Evolutionary conservation across 1,140 invertebrate genomes (phyloP), one percentile per base, ranked within the genome.

Genomic region (Drosophila takahashii): DNA sequence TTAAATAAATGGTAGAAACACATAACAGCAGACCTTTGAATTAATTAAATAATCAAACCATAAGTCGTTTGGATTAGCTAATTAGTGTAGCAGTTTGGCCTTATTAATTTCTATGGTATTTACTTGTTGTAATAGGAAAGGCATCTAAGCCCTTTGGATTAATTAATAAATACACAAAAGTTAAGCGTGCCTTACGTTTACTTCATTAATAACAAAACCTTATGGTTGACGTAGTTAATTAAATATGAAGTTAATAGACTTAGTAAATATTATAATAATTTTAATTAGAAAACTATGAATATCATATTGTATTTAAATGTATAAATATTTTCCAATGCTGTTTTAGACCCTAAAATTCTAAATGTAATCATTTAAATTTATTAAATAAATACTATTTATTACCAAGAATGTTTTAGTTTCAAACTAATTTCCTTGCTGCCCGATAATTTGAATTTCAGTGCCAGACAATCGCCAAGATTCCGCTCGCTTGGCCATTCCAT

Each of bases 401-500:
- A 22, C 22, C 22, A 22, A 22, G 3, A 22, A 22, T 22, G 3
- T 22, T 22, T 22, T 22, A 29, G 6, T 29, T 29, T 29, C 4
- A 29, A 29, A 6, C 7, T 29, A 29, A 29, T 6, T 29, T 29
- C 27, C 7, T 29, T 29, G 27, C 27, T 4, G 27, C 29, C 7
- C 8, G 22, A n/a, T n/a, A 10, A 1, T 32, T 29, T 10, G 15
- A 9, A 48, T 48, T 48, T 15, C 26, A 10, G 7, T 16, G 47
- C n/a, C 47, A 50, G 27, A 50, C 27, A 48, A 29, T 29, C 11
- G 45, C 26, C 26, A 65, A 34, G 11, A 65, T 65, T 45, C 61
- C 52, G 39, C 29, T 64, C 41, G 61, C 61, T 45, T 60, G 29
- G 61, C 9, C 39, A 15, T 34, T 34, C 22, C 42, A 59, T 16